Conservation (phyloP, 2,888 invertebrate genomes). For the Coelinius sp. region DNA sequence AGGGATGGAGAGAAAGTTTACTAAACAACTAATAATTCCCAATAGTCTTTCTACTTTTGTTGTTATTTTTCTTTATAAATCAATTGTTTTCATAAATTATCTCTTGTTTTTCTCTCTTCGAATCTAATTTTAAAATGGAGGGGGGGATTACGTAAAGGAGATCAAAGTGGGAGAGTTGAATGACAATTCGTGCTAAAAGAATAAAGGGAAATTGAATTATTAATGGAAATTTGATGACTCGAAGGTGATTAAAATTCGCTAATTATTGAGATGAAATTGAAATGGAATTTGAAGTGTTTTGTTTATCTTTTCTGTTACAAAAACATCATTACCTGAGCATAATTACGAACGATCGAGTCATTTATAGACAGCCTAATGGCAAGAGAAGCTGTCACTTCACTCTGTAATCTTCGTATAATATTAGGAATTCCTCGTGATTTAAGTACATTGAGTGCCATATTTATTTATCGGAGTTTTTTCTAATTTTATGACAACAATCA, state of each 20-base stretch:
- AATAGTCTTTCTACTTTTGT: not conserved
- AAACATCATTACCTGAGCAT: constrained; percentile 49
- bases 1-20: not conserved
- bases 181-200: constrained; percentile 15
- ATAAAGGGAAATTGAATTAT: not conserved
- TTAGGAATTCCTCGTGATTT: constrained; percentile 41
- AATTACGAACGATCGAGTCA: constrained; percentile 47
- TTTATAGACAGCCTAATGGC: constrained; percentile 47
- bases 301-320: not conserved
- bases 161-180: constrained; percentile 28
- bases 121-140: constrained; percentile 23
- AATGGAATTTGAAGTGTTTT: not conserved
- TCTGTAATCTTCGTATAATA: constrained; percentile 49
- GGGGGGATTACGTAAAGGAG: not conserved
- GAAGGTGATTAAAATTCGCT: constrained; percentile 1
- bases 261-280: not conserved
- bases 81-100: not conserved
- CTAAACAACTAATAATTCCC: not conserved
- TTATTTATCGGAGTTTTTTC: not conserved
- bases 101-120: not conserved
- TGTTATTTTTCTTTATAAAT: not conserved
- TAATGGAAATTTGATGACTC: constrained; percentile 12
- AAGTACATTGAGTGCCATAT: constrained; percentile 54
- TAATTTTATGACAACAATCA: not conserved
- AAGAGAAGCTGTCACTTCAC: constrained; percentile 47